Base-by-base conservation (phyloP, 2,113 vertebrate genomes). In the Donacobius atricapilla region DNA sequence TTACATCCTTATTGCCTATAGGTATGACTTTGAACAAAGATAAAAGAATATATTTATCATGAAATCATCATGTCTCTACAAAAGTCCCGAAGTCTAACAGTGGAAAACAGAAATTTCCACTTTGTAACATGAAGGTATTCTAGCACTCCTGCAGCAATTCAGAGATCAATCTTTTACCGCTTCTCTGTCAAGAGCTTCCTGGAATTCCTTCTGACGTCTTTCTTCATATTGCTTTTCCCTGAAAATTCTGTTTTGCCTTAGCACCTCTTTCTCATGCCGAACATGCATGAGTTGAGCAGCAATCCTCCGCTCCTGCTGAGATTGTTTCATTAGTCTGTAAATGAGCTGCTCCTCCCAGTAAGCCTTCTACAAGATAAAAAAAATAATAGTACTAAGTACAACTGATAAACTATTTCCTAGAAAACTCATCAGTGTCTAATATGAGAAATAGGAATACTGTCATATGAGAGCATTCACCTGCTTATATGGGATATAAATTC, bases 141-240 rank as follows among this genome's bases (percentile, higher is more conserved):
- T 72, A 89, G 51, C 30, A 73, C 20, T 70, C 17, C 56, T 54
- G 51, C 9, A 92, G 25, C 17, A 78, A 81, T n/a, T 69, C 35
- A 92, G 14, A 39, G 14, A 93, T 23, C 8, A 65, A 82, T 65
- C 22, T 60, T 79, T 98, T 98, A 99, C 99, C 98, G 97, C 98
- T 97, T 99, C 98, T 97, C 97, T 98, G 71, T 99, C 98, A 93
- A 99, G 98, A 72, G 98, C 98, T 96, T 99, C 98, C 87, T 98
- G 98, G 92, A 99, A 99, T 81, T 99, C 99, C 82, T 95, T 98
- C 60, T 98, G 98, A 33, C 98, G 96, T 76, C 98, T 98, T 93
- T 99, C 98, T 80, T 99, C 98, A 95, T 98, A 98, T 56, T 99
- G 99, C 50, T 98, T 98, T 97, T 99, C 99, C 90, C 98, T 98